A percentile compares a stretch with the other conserved stretches of the same genome.
Evolutionary conservation across 2,888 invertebrate species (phyloP).

Genomic region (Dexiosoma caninum): DNA sequence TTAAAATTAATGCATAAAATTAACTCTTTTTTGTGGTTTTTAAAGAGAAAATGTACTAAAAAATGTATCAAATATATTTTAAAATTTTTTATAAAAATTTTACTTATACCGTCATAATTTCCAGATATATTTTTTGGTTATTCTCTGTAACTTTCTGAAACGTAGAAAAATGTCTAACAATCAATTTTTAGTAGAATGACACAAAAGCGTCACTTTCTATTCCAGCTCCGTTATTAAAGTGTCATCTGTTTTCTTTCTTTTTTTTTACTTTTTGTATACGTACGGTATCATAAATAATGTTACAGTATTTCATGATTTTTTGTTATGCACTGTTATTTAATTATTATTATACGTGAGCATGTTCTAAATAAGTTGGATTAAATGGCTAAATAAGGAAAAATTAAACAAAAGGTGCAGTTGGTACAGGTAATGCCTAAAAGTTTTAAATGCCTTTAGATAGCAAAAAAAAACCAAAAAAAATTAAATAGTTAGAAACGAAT

Average conservation of each 20-base stretch:
- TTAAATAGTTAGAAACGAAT: no score
- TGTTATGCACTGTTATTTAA: slow-evolving; percentile 19
- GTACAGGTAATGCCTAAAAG: neutral
- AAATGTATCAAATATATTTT: no score
- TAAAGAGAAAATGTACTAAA: no score
- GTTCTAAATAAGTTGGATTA: slow-evolving; percentile 29
- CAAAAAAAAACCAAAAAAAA: neutral
- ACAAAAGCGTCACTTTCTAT: no score
- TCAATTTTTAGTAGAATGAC: no score
- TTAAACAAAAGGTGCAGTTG: slow-evolving; percentile 2
- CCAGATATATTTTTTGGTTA: no score
- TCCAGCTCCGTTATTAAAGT: neutral
- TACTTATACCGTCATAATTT: no score
- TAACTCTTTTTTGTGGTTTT: no score
- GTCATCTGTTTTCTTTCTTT: slow-evolving; percentile 1
- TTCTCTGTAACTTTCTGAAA: no score
- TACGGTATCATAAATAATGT: slow-evolving; percentile 34
- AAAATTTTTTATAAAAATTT: no score
- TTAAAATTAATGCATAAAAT: no score
- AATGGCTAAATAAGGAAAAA: slow-evolving; percentile 1
- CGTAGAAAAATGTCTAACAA: no score
- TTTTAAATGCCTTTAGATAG: neutral
- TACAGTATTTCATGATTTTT: slow-evolving; percentile 47
- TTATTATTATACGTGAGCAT: slow-evolving; percentile 24
- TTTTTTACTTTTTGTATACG: neutral